Base-by-base conservation (phyloP, 2,113 vertebrate genomes). In the Chitala chitala region DNA sequence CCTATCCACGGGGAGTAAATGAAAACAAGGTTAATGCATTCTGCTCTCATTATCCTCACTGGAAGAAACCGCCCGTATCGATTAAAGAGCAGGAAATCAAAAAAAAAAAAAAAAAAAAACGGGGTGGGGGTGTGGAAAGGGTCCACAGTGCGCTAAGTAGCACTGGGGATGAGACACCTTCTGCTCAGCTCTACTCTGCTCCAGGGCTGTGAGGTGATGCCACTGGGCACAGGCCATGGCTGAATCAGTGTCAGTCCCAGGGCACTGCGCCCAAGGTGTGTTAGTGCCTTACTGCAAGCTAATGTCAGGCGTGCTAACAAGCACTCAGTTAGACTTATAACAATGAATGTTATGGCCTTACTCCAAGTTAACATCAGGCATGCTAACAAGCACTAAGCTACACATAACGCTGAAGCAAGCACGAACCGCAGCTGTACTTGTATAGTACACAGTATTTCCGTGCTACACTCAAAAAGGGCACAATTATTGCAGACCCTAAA, bases 21-120 rank as follows among this genome's bases (percentile, higher is more conserved):
- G 87, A 90, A 90, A 90, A 89, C 86, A 86, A 87, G 89, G 86
- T 91, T 88, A 88, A 90, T 89, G 86, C 85, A 86, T 88, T 88
- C 85, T 46, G 75, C 83, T 86, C 81, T 86, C 84, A 89, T 89
- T 87, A 87, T 82, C 85, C 76, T 83, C 72, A 82, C 80, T 77
- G 84, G 82, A 81, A 74, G 80, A 79, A 83, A 77, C 82, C 86
- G 80, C 84, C 84, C 77, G 80, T 78, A 81, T 84, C 74, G 66
- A 76, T 80, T 86, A 72, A 77, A 64, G 81, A 83, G 86, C 82
- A 86, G 83, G 86, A 86, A 84, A 86, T 84, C 85, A 84, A 84
- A 89, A 15, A 55, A 26, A 55, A 5, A 5, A 1, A 55, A 7
- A n/a, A 26, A 61, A 5, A 61, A 26, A 61, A 13, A 36, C 4